Base-by-base conservation (phyloP, 1,140 invertebrate species). In the Drosophila tsacasi region DNA sequence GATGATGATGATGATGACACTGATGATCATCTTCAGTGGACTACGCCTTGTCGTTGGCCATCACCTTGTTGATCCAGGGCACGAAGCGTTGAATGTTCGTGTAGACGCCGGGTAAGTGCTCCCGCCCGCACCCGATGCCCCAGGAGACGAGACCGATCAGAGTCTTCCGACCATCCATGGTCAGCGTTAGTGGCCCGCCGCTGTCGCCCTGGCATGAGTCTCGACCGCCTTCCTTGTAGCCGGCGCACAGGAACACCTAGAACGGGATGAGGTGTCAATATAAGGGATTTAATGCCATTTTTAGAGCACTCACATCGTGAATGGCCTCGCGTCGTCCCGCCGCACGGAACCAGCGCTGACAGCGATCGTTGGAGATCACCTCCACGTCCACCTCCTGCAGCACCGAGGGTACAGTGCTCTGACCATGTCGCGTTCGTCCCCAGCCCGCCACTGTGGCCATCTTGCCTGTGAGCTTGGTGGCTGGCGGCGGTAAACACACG, bases 11-110 rank as follows among this genome's bases (percentile, higher is more conserved):
- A 52, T 50, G 49, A 50, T 17, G 23, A 50, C 7, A 8, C 8
- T 21, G 50, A 8, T 21, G 19, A 10, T 7, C 37, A 25, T 50
- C n/a, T n/a, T 15, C 27, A 55, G n/a, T 39, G 37, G 30, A 71
- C 76, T 91, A 92, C 89, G 89, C 79, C 68, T 87, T 93, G 62
- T 93, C 92, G 13, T 92, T 92, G 76, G 90, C 90, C 95, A 96
- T 96, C 19, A 96, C 96, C 94, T 96, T 97, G 82, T 97, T 96
- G 58, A 98, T 97, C 97, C 97, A 98, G n/a, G 97, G 96, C 58
- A 98, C 96, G 91, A 98, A 98, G 93, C 97, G 97, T 83, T 98
- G 97, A 84, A 98, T 97, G 84, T 98, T 98, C 1, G 97, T 98
- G 83, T 98, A 98, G 2, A 98, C 97, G 13, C 97, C 97, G 0